Percentiles rank a stretch among this genome's conserved stretches.
Evolutionary conservation across 2,797 vertebrate species (phyloP).

Genomic region (Enteromius paludinosus): DNA sequence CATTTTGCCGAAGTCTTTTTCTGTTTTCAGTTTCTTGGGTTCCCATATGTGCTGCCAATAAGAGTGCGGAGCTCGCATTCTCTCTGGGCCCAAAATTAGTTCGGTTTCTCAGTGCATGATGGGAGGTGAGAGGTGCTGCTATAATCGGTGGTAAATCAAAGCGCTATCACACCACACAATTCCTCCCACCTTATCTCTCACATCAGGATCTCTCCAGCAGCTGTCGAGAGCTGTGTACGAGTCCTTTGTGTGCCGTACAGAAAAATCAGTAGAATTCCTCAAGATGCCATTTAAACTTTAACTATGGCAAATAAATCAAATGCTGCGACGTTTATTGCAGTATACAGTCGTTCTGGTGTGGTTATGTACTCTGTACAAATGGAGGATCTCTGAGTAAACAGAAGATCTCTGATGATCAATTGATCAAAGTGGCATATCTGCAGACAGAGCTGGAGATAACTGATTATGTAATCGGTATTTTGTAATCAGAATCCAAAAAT

Average conservation of each 20-base stretch:
- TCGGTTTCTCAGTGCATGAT: background rate
- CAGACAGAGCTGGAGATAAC: background rate
- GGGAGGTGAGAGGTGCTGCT: conserved; percentile 29
- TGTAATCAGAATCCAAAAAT: no score
- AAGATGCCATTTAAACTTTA: conserved; percentile 27
- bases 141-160: conserved; percentile 9
- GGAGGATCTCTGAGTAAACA: background rate
- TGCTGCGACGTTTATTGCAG: background rate
- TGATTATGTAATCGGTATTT: no score
- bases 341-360: background rate
- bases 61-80: background rate
- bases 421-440: background rate
- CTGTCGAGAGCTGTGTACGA: background rate
- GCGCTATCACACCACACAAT: conserved; percentile 18
- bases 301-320: background rate
- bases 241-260: background rate
- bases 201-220: conserved; percentile 15
- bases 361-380: background rate
- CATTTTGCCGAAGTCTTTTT: background rate
- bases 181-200: conserved; percentile 34
- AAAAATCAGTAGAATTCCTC: conserved; percentile 22
- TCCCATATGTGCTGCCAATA: conserved; percentile 22
- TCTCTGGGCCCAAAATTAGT: conserved; percentile 10
- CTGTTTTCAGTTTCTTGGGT: conserved; percentile 2
- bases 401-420: background rate